Evolutionary conservation across 2,888 invertebrate species (phyloP), one percentile per base, ranked within the genome.

Genomic region (Spodoptera exigua): DNA sequence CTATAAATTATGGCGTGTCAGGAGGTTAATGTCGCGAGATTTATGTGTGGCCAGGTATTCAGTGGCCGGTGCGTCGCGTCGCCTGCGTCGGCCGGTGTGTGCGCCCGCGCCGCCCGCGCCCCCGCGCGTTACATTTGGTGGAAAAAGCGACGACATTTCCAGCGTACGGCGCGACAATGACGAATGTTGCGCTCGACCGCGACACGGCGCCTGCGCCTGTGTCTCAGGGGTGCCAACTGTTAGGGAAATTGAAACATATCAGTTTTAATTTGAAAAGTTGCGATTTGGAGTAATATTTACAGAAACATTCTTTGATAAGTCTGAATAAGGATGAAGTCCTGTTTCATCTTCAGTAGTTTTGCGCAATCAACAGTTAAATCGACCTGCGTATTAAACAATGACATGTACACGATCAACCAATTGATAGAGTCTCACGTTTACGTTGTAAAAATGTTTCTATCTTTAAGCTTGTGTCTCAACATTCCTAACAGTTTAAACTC

Each of bases 141-240:
- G 78, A 66, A 78, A 76, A 72, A 75, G 65, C 75, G 52, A 69
- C 64, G 57, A 73, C 63, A 59, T 73, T 62, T 67, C 44, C 64
- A 74, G 70, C 70, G 71, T 70, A 61, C 63, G 65, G 54, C 60
- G 73, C 64, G 85, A 86, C 86, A 79, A 73, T 81, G 87, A 88
- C 83, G 80, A 79, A 88, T 87, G 81, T 76, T 58, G 79, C 77
- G 78, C 74, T 81, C 80, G 76, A 74, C 64, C 78, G 75, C 79
- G 78, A 84, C 88, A 86, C 70, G 80, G 75, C 72, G 78, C 72
- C 75, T 69, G 76, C 73, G 75, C 76, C 55, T 68, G 57, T 60
- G 44, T 40, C 1, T 0, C 36, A 80, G 86, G 84, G 85, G 61
- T 84, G 83, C 60, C 59, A 45, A 39, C 1, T 1, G 9, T 4